These are phyloP conservation scores for Trematocara unimaculatum DNA, from an alignment of 2,113 vertebrate genomes.

Conservation along the genomic window DNA sequence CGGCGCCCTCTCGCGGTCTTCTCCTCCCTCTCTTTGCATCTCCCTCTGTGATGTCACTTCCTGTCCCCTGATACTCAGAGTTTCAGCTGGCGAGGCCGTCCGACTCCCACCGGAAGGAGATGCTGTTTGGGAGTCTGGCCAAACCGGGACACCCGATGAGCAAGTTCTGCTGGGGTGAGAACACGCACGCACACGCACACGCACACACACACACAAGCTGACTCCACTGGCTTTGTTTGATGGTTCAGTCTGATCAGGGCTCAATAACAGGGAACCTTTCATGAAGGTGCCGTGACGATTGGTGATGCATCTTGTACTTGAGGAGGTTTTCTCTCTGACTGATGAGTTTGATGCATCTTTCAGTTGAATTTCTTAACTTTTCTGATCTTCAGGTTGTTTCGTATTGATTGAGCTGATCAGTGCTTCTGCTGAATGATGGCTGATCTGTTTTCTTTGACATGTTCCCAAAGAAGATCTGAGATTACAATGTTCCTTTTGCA, in stretches of 20 bases:
- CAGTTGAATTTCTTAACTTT: too few relatives aligned
- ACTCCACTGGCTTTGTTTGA: neutral
- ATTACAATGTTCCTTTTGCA: neutral
- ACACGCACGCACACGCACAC: neutral
- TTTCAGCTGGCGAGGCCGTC: conserved; percentile 89
- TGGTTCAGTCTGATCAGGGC: neutral
- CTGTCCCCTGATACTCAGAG: conserved; percentile 67
- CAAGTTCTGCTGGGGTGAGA: conserved; percentile 94
- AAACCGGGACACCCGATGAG: conserved; percentile 90
- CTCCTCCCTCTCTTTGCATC: neutral
- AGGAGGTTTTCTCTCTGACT: too few relatives aligned
- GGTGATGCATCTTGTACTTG: too few relatives aligned
- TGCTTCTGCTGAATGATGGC: neutral
- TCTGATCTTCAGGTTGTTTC: neutral
- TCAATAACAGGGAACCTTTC: neutral
- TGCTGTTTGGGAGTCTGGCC: conserved; percentile 93
- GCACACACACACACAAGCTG: neutral
- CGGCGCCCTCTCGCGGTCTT: too few relatives aligned
- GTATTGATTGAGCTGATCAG: neutral
- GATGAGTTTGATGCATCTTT: too few relatives aligned
- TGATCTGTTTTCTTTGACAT: neutral
- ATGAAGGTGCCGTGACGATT: neutral
- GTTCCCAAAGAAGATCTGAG: neutral
- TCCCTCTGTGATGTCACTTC: neutral
- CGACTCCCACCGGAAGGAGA: conserved; percentile 91